Conservation (phyloP, 2,888 invertebrate species). For the Entomobrya proxima region DNA sequence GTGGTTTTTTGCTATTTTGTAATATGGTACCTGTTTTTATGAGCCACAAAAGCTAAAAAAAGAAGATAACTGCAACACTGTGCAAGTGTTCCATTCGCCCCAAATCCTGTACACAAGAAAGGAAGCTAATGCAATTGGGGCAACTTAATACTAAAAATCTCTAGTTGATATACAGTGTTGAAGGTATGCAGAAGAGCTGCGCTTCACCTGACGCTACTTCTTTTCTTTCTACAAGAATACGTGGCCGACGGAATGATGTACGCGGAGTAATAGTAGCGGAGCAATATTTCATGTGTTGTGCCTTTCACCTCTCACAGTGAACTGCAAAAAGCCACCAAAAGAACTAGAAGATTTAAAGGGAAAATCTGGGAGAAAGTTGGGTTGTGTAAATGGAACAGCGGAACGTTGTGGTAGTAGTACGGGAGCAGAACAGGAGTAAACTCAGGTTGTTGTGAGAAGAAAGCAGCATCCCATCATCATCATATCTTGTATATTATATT, state of each 20-base stretch:
- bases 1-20: no score
- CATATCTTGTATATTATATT: background rate
- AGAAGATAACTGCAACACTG: background rate
- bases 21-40: no score
- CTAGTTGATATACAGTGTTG: background rate
- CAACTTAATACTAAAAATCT: constrained; percentile 1
- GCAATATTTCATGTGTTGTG: constrained; percentile 57
- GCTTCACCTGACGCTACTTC: background rate
- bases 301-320: constrained; percentile 55
- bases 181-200: background rate
- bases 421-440: background rate
- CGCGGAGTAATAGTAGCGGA: background rate
- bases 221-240: constrained; percentile 1
- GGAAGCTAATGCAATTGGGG: constrained; percentile 29
- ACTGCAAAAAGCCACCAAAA: constrained; percentile 49
- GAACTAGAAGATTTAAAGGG: constrained; percentile 47
- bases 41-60: no score
- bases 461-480: background rate
- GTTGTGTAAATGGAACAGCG: background rate
- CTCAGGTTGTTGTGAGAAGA: background rate
- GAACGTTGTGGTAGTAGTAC: background rate
- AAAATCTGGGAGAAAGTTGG: background rate
- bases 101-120: constrained; percentile 10
- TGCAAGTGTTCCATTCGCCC: constrained; percentile 36
- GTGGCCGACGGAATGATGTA: background rate